Conservation (phyloP, 2,113 vertebrate species). For the Geococcyx californianus region DNA sequence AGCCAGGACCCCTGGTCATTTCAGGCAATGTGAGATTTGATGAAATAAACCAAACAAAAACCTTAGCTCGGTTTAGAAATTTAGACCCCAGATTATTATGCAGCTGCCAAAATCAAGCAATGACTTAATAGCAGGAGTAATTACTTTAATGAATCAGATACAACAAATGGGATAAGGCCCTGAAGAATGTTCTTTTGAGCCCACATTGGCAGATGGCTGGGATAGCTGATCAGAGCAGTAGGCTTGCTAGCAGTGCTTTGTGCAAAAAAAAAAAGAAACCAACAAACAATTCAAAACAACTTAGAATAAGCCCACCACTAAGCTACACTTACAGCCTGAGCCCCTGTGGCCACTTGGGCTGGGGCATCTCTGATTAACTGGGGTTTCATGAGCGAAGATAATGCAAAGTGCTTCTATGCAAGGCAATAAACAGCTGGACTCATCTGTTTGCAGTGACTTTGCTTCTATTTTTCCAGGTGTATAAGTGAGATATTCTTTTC, state of each 20-base stretch:
- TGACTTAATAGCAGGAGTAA: slow-evolving; percentile 32
- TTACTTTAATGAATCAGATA: slow-evolving; percentile 61
- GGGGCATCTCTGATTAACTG: not conserved
- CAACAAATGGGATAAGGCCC: slow-evolving; percentile 38
- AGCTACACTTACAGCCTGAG: not conserved
- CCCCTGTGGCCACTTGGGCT: not conserved
- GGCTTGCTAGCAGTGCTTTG: slow-evolving; percentile 31
- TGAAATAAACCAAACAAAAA: not conserved
- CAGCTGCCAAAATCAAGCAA: not conserved
- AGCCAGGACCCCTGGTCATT: not conserved
- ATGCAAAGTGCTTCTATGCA: not conserved
- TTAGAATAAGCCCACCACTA: not conserved
- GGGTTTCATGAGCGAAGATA: not conserved
- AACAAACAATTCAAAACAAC: slow-evolving; percentile 40
- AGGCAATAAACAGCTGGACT: not conserved
- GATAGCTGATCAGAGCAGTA: slow-evolving; percentile 12
- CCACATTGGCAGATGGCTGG: slow-evolving; percentile 58
- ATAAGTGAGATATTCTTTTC: not conserved
- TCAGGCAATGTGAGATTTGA: not conserved
- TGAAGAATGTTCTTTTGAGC: slow-evolving; percentile 61
- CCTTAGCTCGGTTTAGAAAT: not conserved
- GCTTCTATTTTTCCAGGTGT: slow-evolving; percentile 17
- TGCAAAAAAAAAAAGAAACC: not conserved
- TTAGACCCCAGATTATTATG: not conserved
- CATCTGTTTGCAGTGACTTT: not conserved